Evolutionary conservation across 1,140 invertebrate genomes (phyloP).

Genomic region (Drosophila kepulauana): DNA sequence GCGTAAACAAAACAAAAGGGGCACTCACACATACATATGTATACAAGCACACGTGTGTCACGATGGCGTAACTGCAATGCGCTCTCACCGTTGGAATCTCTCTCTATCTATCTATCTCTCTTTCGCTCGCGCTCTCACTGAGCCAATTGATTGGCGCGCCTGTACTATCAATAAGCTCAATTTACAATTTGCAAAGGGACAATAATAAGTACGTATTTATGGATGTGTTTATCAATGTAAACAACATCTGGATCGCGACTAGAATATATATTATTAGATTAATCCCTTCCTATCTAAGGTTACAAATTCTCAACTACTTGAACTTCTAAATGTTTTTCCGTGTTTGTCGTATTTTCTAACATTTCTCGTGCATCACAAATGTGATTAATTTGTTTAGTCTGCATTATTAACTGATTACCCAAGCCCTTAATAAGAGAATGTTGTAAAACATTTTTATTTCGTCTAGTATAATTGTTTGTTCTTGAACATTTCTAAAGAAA

Average conservation of each 20-base stretch:
- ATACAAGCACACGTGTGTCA: slow-evolving; percentile 12
- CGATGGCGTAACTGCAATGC: slow-evolving; percentile 34
- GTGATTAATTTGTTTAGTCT: slow-evolving; percentile 4
- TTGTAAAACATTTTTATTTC: no score
- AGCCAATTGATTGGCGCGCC: background rate
- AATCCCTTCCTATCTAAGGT: background rate
- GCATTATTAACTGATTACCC: background rate
- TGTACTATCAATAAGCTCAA: slow-evolving; percentile 15
- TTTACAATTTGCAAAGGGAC: slow-evolving; percentile 21
- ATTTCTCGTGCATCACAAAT: background rate
- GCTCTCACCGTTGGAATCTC: slow-evolving; percentile 3
- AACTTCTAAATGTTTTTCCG: background rate
- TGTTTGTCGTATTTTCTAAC: slow-evolving; percentile 6
- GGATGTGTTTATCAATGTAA: background rate
- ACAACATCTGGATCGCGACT: slow-evolving; percentile 3
- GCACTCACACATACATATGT: background rate
- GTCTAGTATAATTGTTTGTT: no score
- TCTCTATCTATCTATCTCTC: background rate
- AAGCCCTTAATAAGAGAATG: background rate
- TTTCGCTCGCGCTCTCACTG: slow-evolving; percentile 20
- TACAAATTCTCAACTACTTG: background rate
- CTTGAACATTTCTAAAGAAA: no score
- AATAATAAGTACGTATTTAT: background rate
- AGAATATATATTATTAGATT: background rate
- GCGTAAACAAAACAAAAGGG: slow-evolving; percentile 42